These are phyloP conservation scores for Tortricodes alternella DNA, from an alignment of 2,888 invertebrate species.

Conservation along the genomic window DNA sequence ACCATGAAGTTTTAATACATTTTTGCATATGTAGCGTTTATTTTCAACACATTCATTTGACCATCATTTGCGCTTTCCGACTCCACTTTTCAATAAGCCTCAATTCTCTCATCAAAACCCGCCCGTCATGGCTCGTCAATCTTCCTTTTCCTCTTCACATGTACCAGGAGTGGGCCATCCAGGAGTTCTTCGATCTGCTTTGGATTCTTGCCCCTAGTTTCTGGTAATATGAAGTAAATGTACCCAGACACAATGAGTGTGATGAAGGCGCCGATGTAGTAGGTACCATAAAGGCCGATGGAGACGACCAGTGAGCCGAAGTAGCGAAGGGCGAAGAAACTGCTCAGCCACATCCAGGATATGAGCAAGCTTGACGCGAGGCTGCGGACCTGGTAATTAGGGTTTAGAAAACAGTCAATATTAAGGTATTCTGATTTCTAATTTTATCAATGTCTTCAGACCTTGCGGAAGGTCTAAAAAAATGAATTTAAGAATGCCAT, in stretches of 20 bases:
- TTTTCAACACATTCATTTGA: not conserved
- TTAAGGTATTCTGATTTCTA: not conserved
- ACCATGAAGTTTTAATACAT: not conserved
- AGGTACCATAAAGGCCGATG: slow-evolving; percentile 68
- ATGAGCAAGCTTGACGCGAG: slow-evolving; percentile 73
- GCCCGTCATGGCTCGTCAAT: slow-evolving; percentile 11
- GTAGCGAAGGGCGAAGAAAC: slow-evolving; percentile 71
- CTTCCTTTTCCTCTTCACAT: slow-evolving; percentile 41
- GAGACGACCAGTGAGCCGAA: slow-evolving; percentile 62
- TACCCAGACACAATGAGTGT: slow-evolving; percentile 67
- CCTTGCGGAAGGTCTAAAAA: too few relatives aligned
- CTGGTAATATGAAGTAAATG: slow-evolving; percentile 60
- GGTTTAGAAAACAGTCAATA: not conserved
- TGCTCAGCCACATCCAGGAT: slow-evolving; percentile 76
- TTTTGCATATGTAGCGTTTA: not conserved
- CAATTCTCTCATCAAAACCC: not conserved
- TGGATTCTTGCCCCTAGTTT: slow-evolving; percentile 67
- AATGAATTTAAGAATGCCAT: too few relatives aligned
- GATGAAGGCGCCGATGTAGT: slow-evolving; percentile 67
- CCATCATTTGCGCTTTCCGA: too few relatives aligned
- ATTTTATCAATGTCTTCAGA: too few relatives aligned
- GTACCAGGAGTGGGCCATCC: slow-evolving; percentile 58
- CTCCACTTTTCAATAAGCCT: too few relatives aligned
- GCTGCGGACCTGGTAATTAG: slow-evolving; percentile 61
- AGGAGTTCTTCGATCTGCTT: slow-evolving; percentile 63